Conservation (phyloP, 2,888 invertebrate genomes). For the Apodemia zela region DNA sequence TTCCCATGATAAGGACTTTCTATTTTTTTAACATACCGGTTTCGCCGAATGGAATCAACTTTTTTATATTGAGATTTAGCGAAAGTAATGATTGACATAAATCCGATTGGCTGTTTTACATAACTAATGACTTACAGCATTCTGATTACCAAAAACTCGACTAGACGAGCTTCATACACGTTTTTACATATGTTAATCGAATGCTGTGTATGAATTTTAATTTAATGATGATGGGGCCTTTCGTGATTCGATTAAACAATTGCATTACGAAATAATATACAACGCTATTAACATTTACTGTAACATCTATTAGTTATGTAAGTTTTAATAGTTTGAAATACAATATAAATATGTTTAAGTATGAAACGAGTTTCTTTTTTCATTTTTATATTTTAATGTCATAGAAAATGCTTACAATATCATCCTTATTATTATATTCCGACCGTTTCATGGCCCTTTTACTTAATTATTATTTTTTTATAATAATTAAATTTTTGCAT, state of each 20-base stretch:
- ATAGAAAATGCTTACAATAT: too few relatives aligned
- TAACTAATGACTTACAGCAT: conserved; percentile 38
- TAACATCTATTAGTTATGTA: too few relatives aligned
- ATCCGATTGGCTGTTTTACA: conserved; percentile 49
- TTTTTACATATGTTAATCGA: conserved; percentile 12
- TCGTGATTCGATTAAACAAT: background rate
- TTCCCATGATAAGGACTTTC: conserved; percentile 47
- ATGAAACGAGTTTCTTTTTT: too few relatives aligned
- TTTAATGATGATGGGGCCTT: background rate
- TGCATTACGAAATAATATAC: too few relatives aligned
- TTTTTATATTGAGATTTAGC: conserved; percentile 52
- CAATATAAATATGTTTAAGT: too few relatives aligned
- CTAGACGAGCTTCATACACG: background rate
- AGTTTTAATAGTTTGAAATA: too few relatives aligned
- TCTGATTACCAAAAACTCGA: conserved; percentile 7
- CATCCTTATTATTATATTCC: too few relatives aligned
- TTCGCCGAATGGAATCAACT: conserved; percentile 28
- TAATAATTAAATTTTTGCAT: too few relatives aligned
- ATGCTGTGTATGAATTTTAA: background rate
- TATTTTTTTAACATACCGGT: conserved; percentile 50
- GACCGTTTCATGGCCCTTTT: too few relatives aligned
- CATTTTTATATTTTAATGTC: too few relatives aligned
- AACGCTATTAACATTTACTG: too few relatives aligned
- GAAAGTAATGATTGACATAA: conserved; percentile 45
- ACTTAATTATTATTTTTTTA: too few relatives aligned